A percentile compares a stretch with the other conserved stretches of the same genome.
Conservation (phyloP, 1,140 invertebrate species). For the Magallana gigas region DNA sequence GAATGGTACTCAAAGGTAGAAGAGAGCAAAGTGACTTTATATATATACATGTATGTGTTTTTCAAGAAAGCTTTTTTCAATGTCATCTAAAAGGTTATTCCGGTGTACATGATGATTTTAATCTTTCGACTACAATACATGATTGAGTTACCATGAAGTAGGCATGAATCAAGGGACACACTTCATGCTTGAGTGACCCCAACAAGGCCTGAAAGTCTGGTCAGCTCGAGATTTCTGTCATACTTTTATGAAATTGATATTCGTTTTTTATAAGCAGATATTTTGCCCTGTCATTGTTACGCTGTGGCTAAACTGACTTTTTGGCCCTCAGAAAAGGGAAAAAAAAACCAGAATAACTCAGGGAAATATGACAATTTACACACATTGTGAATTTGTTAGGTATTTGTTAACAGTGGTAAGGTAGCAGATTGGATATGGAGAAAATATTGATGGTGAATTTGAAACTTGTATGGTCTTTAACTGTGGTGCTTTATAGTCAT, state of each 20-base stretch:
- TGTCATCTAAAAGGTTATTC: background rate
- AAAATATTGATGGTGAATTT: slow-evolving; percentile 17
- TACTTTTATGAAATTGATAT: slow-evolving; percentile 32
- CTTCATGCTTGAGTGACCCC: background rate
- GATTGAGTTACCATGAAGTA: slow-evolving; percentile 6
- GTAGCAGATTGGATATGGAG: slow-evolving; percentile 3
- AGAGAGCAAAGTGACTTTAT: background rate
- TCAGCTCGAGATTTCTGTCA: background rate
- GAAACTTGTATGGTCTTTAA: background rate
- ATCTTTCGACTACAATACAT: slow-evolving; percentile 1
- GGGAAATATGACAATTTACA: background rate
- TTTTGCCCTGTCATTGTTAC: background rate
- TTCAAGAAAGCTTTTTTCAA: background rate
- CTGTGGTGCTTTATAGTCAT: background rate
- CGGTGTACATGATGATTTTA: background rate
- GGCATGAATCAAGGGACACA: slow-evolving; percentile 10
- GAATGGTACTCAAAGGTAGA: background rate
- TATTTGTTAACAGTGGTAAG: background rate
- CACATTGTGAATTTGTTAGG: background rate
- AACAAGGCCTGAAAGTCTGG: background rate
- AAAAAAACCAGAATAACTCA: too few species aligned
- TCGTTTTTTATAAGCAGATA: slow-evolving; percentile 12
- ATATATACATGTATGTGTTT: background rate
- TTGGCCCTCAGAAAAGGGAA: background rate
- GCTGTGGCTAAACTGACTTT: slow-evolving; percentile 6